Conservation (phyloP, 2,113 vertebrate genomes). For the Brienomyrus brachyistius region DNA sequence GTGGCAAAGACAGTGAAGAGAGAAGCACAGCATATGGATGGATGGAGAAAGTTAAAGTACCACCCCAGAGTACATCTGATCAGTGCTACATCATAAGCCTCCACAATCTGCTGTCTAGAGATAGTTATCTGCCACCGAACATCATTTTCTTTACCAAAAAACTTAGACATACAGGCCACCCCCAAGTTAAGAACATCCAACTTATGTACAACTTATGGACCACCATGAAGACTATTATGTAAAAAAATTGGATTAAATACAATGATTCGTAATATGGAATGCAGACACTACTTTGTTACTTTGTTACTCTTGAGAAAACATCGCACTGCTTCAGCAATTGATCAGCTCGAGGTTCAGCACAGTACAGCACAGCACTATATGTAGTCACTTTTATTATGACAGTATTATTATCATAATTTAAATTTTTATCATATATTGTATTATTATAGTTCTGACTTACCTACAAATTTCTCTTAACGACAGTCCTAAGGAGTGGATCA, state of each 20-base stretch:
- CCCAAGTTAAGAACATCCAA: background rate
- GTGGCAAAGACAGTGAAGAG: background rate
- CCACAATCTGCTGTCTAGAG: slow-evolving; percentile 2
- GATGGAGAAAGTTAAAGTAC: background rate
- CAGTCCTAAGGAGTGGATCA: background rate
- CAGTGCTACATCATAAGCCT: background rate
- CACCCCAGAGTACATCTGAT: background rate
- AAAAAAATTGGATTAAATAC: background rate
- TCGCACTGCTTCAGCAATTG: background rate
- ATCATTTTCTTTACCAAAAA: background rate
- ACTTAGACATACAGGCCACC: background rate
- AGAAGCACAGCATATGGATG: background rate
- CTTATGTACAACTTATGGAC: background rate
- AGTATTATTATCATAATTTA: background rate
- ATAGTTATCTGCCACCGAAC: background rate
- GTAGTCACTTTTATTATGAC: background rate
- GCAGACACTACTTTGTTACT: background rate
- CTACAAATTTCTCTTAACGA: background rate
- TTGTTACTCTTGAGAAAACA: background rate
- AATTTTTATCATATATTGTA: background rate
- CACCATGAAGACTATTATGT: background rate
- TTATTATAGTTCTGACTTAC: background rate
- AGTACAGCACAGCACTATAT: background rate
- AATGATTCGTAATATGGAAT: background rate
- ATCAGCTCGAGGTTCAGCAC: background rate